phyloP scores from a whole-genome alignment of 2,113 vertebrate genomes.

The Oreochromis spilurus region DNA sequence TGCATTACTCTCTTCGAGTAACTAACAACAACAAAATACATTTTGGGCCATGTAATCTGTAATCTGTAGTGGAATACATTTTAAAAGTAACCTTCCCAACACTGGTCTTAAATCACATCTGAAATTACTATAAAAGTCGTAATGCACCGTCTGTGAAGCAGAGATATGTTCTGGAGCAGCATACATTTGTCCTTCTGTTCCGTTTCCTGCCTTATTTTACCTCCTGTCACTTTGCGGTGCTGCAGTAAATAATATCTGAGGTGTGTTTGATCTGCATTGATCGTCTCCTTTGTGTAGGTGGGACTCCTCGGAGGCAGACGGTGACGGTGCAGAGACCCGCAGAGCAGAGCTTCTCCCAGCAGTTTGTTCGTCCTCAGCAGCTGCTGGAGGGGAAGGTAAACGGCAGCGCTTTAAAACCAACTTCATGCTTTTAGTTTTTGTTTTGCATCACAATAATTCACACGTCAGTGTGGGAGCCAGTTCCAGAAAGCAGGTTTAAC shows the following conservation, averaged over 20 bases:
- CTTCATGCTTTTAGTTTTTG: background rate
- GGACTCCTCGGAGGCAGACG: constrained; percentile 54
- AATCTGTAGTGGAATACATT: no score
- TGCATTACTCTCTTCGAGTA: no score
- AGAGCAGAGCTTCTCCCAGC: constrained; percentile 80
- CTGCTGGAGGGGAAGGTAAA: constrained; percentile 87
- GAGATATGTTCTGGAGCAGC: background rate
- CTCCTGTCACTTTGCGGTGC: background rate
- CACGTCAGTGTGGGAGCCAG: background rate
- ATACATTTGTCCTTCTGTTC: background rate
- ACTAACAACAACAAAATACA: no score
- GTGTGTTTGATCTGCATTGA: background rate
- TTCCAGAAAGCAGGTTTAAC: background rate
- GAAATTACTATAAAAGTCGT: background rate
- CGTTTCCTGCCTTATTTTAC: background rate
- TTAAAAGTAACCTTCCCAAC: no score
- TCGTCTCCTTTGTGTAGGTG: background rate
- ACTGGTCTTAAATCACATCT: background rate
- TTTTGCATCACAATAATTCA: background rate
- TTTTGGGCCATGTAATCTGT: no score
- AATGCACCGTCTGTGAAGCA: background rate
- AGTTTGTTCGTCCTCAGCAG: constrained; percentile 84
- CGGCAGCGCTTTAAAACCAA: background rate
- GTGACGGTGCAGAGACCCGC: constrained; percentile 65
- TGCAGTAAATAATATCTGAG: background rate